These are phyloP conservation scores for Bombus affinis DNA, from an alignment of 1,140 invertebrate genomes.

Conservation along the genomic window DNA sequence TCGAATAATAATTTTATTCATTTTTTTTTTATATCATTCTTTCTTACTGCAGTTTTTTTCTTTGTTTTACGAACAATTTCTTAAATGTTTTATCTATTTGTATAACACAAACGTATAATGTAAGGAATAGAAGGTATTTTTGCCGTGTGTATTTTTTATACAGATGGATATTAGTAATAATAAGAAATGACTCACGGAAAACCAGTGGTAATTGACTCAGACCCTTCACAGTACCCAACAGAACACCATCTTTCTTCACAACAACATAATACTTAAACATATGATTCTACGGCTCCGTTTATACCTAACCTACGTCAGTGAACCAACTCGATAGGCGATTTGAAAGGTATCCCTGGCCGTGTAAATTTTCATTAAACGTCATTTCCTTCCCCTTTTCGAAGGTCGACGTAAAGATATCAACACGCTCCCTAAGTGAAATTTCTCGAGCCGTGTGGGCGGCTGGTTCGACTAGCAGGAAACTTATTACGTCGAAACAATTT, in stretches of 20 bases:
- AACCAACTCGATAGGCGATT: not conserved
- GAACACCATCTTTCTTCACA: not conserved
- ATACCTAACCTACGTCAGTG: not conserved
- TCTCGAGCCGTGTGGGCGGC: no score
- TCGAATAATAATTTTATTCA: not conserved
- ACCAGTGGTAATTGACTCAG: not conserved
- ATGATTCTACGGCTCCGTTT: not conserved
- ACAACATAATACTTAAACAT: not conserved
- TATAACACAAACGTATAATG: no score
- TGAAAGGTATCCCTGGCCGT: no score
- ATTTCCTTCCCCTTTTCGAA: not conserved
- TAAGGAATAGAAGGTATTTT: no score
- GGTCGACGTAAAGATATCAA: not conserved
- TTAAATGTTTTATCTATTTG: not conserved
- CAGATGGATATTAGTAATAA: no score
- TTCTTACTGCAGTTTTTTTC: not conserved
- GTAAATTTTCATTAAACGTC: not conserved
- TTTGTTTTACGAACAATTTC: not conserved
- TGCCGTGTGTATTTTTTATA: no score
- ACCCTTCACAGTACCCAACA: not conserved
- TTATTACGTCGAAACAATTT: constrained; percentile 26
- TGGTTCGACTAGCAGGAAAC: not conserved
- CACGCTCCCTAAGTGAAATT: not conserved
- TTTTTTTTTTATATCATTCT: not conserved
- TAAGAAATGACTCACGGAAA: no score